These are phyloP conservation scores for Drosophila asahinai DNA, from an alignment of 1,140 invertebrate species.

Conservation along the genomic window DNA sequence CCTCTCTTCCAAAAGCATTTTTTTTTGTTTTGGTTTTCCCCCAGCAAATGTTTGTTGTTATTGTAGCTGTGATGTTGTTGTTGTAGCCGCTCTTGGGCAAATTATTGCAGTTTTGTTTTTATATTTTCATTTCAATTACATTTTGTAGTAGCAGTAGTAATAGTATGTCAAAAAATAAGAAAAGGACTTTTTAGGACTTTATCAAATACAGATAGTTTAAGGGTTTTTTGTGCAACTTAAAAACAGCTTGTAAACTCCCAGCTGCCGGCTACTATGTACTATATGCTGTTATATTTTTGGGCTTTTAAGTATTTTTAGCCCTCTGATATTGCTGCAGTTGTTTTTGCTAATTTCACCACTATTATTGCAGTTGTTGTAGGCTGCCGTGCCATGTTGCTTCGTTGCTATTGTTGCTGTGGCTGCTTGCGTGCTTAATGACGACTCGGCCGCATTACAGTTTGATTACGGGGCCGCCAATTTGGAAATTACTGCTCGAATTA, in stretches of 20 bases:
- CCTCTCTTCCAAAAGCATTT: constrained; percentile 32
- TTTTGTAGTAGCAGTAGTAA: background rate
- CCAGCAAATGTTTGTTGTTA: constrained; percentile 28
- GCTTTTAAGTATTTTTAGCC: too few species aligned
- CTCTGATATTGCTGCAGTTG: background rate
- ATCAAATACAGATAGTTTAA: background rate
- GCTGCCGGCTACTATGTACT: too few species aligned
- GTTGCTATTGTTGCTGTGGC: constrained; percentile 23
- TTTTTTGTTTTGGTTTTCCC: constrained; percentile 32
- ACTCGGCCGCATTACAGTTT: constrained; percentile 79
- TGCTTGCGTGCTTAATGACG: constrained; percentile 73
- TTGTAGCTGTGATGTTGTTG: constrained; percentile 14
- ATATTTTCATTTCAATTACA: background rate
- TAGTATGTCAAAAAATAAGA: background rate
- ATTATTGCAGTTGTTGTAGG: constrained; percentile 3
- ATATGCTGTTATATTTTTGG: background rate
- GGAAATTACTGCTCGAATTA: constrained; percentile 79
- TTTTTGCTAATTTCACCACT: background rate
- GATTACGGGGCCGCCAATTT: constrained; percentile 73
- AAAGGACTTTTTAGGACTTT: too few species aligned
- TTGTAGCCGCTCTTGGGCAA: background rate
- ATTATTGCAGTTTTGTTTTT: background rate
- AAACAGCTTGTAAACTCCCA: background rate
- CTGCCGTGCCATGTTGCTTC: constrained; percentile 6
- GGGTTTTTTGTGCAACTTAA: background rate